Evolutionary conservation across 1,140 invertebrate species (phyloP).

Genomic region (Mylabris phalerata): DNA sequence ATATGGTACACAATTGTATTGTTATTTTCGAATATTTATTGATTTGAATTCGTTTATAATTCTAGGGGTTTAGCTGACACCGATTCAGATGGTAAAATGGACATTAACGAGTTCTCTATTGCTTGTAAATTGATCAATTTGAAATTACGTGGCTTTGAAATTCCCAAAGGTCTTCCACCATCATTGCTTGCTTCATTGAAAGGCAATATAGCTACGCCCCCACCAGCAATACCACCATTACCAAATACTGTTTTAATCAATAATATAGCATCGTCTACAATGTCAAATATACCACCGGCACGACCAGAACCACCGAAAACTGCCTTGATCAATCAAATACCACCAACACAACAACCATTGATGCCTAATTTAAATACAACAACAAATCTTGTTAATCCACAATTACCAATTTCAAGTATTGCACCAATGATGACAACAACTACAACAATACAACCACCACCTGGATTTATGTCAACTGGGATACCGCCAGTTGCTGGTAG

Average conservation of each 20-base stretch:
- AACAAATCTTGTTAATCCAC: slow-evolving; percentile 12
- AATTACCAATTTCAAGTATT: background rate
- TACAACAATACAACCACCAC: slow-evolving; percentile 8
- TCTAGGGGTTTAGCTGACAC: slow-evolving; percentile 86
- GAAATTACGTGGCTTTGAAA: slow-evolving; percentile 84
- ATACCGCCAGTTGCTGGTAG: slow-evolving; percentile 7
- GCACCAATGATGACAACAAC: slow-evolving; percentile 31
- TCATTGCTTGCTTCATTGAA: slow-evolving; percentile 61
- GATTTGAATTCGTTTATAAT: slow-evolving; percentile 9
- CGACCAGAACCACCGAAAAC: slow-evolving; percentile 43
- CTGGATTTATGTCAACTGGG: background rate
- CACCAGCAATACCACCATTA: slow-evolving; percentile 40
- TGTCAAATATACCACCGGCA: slow-evolving; percentile 37
- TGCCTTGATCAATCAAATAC: slow-evolving; percentile 24
- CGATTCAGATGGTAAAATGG: slow-evolving; percentile 94
- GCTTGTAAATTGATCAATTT: slow-evolving; percentile 96
- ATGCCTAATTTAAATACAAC: slow-evolving; percentile 11
- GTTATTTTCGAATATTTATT: slow-evolving; percentile 23
- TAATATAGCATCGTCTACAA: no score
- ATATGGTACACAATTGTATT: slow-evolving; percentile 67
- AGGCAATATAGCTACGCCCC: slow-evolving; percentile 33
- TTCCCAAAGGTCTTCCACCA: slow-evolving; percentile 79
- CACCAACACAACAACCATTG: slow-evolving; percentile 25
- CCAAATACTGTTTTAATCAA: slow-evolving; percentile 31
- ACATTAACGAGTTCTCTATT: slow-evolving; percentile 94